phyloP scores from a whole-genome alignment of 2,888 invertebrate genomes.

The Spicauda simplicius region DNA sequence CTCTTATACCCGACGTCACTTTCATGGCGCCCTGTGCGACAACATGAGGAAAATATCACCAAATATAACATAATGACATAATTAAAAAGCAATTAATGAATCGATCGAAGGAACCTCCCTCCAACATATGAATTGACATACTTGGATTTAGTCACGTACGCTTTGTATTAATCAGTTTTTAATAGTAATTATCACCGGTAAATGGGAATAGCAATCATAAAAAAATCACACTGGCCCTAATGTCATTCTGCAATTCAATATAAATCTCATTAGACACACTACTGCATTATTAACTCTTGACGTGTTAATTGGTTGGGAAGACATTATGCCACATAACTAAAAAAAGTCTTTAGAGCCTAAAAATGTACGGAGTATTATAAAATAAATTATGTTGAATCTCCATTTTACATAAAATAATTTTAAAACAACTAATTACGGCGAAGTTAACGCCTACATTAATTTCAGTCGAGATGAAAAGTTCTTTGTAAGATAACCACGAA shows the following conservation, averaged over 20 bases:
- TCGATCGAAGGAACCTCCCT: constrained; percentile 45
- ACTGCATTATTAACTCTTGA: constrained; percentile 54
- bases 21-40: constrained; percentile 20
- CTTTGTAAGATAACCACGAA: no score
- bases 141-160: constrained; percentile 73
- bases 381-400: no score
- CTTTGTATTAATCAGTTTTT: constrained; percentile 52
- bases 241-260: constrained; percentile 59
- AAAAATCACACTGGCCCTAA: constrained; percentile 65
- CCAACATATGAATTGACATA: constrained; percentile 56
- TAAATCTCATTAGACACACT: constrained; percentile 51
- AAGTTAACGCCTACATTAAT: no score
- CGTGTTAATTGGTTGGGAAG: constrained; percentile 47
- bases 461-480: no score
- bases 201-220: constrained; percentile 64
- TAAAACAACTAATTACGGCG: no score
- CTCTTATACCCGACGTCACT: not conserved
- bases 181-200: constrained; percentile 52
- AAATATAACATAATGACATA: constrained; percentile 50
- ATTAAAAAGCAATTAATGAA: constrained; percentile 65
- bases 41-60: constrained; percentile 63
- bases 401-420: no score
- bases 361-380: no score
- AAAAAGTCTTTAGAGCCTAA: no score
- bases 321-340: constrained; percentile 48